Percentiles rank a stretch among this genome's conserved stretches.
These are phyloP conservation scores for Lutra lutra DNA, from an alignment of 2,797 vertebrate species.

Conservation along the genomic window DNA sequence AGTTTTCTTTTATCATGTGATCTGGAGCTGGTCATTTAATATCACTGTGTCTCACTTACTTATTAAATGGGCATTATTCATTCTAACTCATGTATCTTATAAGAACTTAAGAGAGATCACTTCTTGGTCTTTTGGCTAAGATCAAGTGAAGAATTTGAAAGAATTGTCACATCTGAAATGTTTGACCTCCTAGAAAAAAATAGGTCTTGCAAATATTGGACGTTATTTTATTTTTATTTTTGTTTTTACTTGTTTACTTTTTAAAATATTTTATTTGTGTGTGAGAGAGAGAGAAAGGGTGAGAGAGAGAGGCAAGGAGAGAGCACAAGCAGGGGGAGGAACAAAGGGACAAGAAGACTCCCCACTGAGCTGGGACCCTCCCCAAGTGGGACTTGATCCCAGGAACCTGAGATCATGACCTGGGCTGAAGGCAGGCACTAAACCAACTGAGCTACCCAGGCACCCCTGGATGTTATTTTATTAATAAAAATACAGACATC, in stretches of 20 bases:
- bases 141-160: background rate
- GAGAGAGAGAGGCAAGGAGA: background rate
- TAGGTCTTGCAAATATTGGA: background rate
- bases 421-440: background rate
- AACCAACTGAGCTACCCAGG: background rate
- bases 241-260: background rate
- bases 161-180: background rate
- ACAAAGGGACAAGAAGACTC: background rate
- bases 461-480: background rate
- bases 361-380: background rate
- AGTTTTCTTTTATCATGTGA: background rate
- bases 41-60: background rate
- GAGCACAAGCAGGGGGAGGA: background rate
- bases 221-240: background rate
- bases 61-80: background rate
- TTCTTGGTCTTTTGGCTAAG: background rate
- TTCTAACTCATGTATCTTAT: background rate
- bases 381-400: background rate
- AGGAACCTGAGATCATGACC: background rate
- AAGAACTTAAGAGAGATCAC: background rate
- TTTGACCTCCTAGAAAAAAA: background rate
- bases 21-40: background rate
- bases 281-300: background rate
- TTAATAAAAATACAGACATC: slow-evolving; percentile 11
- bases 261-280: background rate